phyloP scores from a whole-genome alignment of 2,113 vertebrate species.

The Strigops habroptila region DNA sequence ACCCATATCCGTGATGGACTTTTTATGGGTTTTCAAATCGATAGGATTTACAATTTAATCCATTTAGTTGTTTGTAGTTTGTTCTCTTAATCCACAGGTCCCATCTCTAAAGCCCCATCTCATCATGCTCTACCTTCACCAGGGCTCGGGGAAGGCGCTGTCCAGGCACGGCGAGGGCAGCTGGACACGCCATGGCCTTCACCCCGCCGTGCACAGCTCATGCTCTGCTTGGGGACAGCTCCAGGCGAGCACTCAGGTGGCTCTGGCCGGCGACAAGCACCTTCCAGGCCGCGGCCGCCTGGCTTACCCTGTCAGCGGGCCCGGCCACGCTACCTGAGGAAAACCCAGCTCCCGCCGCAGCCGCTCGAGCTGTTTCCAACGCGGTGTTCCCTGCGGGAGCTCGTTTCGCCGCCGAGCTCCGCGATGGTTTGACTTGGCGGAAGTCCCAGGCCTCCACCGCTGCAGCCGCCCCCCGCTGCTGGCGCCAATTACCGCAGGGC shows the following conservation, averaged over 20 bases:
- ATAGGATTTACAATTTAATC: neutral
- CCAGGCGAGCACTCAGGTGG: neutral
- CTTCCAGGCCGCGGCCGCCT: too few relatives aligned
- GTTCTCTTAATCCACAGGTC: neutral
- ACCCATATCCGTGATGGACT: too few relatives aligned
- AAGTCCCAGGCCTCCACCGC: neutral
- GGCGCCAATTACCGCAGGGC: too few relatives aligned
- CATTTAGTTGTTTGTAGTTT: neutral
- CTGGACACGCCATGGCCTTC: fast-evolving
- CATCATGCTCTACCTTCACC: neutral
- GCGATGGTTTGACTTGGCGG: fast-evolving
- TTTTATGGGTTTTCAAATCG: neutral
- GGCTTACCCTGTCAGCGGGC: neutral
- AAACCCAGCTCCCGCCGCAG: neutral
- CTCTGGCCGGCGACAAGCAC: neutral
- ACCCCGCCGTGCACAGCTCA: neutral
- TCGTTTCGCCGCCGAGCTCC: fast-evolving
- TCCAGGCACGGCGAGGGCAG: neutral
- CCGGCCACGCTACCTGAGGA: neutral
- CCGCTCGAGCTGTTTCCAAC: neutral
- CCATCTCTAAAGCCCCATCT: neutral
- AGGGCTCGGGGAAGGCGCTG: neutral
- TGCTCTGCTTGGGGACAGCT: neutral
- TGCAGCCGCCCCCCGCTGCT: fast-evolving
- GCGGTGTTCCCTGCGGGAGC: fast-evolving